A percentile compares a stretch with the other conserved stretches of the same genome.
Conservation (phyloP, 2,113 vertebrate genomes). For the Heliornis fulica region DNA sequence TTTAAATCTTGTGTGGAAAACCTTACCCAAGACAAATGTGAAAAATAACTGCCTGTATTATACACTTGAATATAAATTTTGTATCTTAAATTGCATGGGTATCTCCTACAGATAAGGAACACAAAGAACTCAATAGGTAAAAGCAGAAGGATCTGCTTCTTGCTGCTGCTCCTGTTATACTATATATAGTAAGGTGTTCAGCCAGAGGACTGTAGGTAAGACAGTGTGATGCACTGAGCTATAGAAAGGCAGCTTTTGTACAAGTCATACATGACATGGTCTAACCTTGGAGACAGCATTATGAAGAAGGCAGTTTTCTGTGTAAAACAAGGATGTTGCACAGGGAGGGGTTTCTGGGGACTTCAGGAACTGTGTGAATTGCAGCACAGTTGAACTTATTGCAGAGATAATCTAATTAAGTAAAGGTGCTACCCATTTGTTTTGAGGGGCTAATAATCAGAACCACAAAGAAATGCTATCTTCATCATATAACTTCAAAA, state of each 20-base stretch:
- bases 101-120: neutral
- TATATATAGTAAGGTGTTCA: neutral
- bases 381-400: neutral
- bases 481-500: too few species aligned
- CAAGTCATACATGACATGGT: neutral
- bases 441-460: neutral
- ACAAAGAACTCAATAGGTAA: neutral
- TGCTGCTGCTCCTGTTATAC: neutral
- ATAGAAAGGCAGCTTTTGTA: neutral
- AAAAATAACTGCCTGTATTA: neutral
- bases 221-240: neutral
- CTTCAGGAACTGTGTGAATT: neutral
- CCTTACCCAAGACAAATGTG: neutral
- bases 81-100: neutral
- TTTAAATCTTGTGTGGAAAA: neutral
- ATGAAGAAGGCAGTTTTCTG: neutral
- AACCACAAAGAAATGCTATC: too few species aligned
- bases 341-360: neutral
- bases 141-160: neutral
- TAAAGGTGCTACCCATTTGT: neutral
- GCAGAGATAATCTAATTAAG: neutral
- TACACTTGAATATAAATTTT: neutral
- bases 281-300: neutral
- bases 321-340: neutral
- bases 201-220: neutral